phyloP scores from a whole-genome alignment of 2,113 vertebrate species.

The Vulpes ferrilata region DNA sequence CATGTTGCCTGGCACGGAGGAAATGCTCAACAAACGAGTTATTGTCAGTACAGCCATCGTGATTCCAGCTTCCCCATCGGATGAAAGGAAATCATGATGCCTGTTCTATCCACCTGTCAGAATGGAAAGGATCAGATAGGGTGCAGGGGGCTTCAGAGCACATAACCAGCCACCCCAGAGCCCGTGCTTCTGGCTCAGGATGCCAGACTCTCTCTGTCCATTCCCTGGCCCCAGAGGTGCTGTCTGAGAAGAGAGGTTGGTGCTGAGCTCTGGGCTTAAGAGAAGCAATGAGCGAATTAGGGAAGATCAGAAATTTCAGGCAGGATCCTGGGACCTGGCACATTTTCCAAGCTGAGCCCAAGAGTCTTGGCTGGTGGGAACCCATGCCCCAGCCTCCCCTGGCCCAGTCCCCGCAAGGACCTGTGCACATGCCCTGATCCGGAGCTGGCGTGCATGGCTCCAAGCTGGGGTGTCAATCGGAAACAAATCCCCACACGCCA shows the following conservation, averaged over 20 bases:
- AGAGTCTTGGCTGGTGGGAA: background rate
- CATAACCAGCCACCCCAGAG: too few species aligned
- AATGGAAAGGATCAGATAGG: background rate
- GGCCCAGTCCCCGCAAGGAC: background rate
- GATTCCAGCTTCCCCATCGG: background rate
- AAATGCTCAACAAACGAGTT: background rate
- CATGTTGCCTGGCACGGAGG: too few species aligned
- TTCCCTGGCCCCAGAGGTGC: background rate
- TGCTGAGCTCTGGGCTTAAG: background rate
- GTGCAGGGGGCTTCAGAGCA: background rate
- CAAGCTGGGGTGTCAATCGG: background rate
- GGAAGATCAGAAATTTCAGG: background rate
- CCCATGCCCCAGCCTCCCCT: rapidly evolving
- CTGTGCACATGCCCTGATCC: rapidly evolving
- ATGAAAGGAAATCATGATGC: background rate
- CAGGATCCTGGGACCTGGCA: background rate
- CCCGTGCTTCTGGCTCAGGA: background rate
- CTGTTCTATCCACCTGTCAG: background rate
- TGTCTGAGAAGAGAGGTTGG: background rate
- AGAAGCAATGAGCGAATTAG: background rate
- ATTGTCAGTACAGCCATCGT: rapidly evolving
- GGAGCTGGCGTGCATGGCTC: too few species aligned
- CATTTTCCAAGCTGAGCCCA: background rate
- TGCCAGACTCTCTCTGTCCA: rapidly evolving
- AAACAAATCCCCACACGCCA: background rate